Base-by-base conservation (phyloP, 2,113 vertebrate genomes). In the Arothron firmamentum region DNA sequence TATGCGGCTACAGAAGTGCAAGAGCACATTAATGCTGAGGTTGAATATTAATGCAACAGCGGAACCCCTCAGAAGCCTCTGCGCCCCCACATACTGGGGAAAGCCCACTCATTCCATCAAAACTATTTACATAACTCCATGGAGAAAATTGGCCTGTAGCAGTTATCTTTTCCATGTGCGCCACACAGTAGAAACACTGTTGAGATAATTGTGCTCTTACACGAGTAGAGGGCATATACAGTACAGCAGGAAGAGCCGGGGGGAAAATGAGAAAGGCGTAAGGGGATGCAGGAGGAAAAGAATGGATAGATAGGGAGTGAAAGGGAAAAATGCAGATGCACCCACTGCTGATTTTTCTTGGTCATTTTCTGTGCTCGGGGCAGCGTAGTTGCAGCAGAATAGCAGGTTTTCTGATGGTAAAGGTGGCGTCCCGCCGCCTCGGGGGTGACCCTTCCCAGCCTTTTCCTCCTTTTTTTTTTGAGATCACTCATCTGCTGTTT, bases 281-380 rank as follows among this genome's bases (percentile, higher is more conserved):
- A 63, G 59, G 62, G 55, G 43, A 50, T 25, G 66, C 64, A 47
- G 45, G 45, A 50, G 38, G 66, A 64, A 47, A 7, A 16, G 15
- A 67, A 74, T 23, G 25, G 62, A 55, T 38, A 62, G 63, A 42
- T 41, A 47, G 42, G 53, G 59, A 57, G 47, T 50, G 68, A 75
- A 63, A 69, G 66, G 55, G 70, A 80, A 81, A 88, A 86, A 49
- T 85, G 81, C 84, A 81, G 85, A 87, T 80, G 85, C 68, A 76
- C 78, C 69, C 62, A 77, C 21, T 83, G 82, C 81, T 84, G 84
- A 84, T 80, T 86, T 82, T 85, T 85, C 28, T 31, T 31, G 28
- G 84, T 74, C 84, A 82, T 87, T 86, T 87, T 84, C 80, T 87
- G 87, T 83, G 85, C 85, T 68, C 56, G 56, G 59, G 56, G 57